phyloP scores from a whole-genome alignment of 2,113 vertebrate species.

The Zosterops borbonicus region DNA sequence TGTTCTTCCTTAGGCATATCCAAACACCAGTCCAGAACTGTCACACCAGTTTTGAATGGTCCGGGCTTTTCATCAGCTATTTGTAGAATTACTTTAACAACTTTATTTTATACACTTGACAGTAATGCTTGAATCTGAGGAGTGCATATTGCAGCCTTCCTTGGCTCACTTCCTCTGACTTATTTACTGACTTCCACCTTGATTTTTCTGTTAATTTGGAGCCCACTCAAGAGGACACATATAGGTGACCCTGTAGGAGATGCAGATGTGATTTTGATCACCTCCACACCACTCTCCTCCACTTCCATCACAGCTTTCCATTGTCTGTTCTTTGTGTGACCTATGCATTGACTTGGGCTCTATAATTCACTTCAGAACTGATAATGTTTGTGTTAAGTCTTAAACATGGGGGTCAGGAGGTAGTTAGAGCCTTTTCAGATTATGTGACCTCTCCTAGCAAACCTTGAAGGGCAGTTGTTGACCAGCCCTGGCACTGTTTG shows the following conservation, averaged over 20 bases:
- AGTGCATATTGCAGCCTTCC: neutral
- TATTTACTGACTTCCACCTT: neutral
- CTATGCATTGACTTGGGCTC: neutral
- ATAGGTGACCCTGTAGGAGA: neutral
- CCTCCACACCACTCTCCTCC: neutral
- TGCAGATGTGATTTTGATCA: neutral
- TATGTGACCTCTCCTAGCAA: conserved; percentile 19
- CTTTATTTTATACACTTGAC: neutral
- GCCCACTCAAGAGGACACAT: neutral
- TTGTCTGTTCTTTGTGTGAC: neutral
- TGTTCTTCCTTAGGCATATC: neutral
- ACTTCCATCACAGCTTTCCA: neutral
- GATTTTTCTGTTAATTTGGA: neutral
- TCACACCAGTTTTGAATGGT: neutral
- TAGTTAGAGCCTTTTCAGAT: neutral
- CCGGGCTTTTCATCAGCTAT: neutral
- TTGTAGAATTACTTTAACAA: neutral
- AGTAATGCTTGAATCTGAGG: neutral
- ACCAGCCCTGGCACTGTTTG: neutral
- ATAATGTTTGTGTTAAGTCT: neutral
- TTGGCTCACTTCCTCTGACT: neutral
- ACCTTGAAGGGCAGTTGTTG: conserved; percentile 31
- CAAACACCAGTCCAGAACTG: neutral
- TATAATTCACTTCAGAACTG: neutral
- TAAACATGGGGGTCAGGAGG: neutral